These are phyloP conservation scores for Chymomyza fuscimana DNA, from an alignment of 2,888 invertebrate species.

Conservation along the genomic window DNA sequence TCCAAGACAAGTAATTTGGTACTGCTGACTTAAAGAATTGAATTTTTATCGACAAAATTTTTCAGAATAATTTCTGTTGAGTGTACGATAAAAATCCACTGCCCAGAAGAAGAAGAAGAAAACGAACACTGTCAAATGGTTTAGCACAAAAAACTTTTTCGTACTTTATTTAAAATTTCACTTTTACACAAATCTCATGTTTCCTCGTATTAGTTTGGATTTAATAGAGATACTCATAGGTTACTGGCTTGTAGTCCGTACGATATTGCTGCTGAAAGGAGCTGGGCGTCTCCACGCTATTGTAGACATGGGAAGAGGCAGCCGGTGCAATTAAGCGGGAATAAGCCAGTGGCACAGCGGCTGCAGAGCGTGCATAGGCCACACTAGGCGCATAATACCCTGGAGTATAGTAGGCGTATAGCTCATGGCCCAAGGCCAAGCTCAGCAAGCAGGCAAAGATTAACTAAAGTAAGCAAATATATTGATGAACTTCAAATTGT, in stretches of 20 bases:
- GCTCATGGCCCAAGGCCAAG: conserved; percentile 58
- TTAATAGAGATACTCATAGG: conserved; percentile 70
- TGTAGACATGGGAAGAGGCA: conserved; percentile 67
- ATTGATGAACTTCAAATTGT: not conserved
- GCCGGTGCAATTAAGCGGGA: conserved; percentile 55
- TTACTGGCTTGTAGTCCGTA: conserved; percentile 71
- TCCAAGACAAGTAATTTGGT: too few species aligned
- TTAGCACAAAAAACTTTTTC: not conserved
- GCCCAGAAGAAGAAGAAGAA: too few species aligned
- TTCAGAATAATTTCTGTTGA: too few species aligned
- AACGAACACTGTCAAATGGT: too few species aligned
- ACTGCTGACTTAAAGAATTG: too few species aligned
- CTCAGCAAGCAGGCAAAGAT: conserved; percentile 63
- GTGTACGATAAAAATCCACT: too few species aligned
- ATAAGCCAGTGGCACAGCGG: conserved; percentile 63
- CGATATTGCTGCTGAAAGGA: conserved; percentile 77
- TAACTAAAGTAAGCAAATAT: conserved; percentile 33
- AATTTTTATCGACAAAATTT: too few species aligned
- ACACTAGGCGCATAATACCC: conserved; percentile 47
- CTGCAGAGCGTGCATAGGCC: conserved; percentile 37
- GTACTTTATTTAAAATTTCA: not conserved
- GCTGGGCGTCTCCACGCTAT: conserved; percentile 73
- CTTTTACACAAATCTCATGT: not conserved
- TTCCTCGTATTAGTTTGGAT: not conserved
- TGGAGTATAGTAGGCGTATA: conserved; percentile 60